Percentiles rank a stretch among this genome's conserved stretches.
Evolutionary conservation across 2,113 vertebrate genomes (phyloP).

Genomic region (Hippocampus mohnikei): DNA sequence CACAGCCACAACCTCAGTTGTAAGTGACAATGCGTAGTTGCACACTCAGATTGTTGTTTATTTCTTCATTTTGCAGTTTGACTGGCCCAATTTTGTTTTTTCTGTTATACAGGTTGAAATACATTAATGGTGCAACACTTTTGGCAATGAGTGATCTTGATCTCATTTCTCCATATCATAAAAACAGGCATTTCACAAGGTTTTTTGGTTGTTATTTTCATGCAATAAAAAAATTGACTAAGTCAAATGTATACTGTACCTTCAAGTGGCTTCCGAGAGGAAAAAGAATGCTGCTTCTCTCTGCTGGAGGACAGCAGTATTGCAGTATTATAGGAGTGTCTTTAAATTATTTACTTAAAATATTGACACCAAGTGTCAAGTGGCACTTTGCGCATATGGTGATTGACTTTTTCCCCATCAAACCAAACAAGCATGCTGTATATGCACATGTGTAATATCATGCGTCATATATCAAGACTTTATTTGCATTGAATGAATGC

Average conservation of each 20-base stretch:
- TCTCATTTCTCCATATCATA: too few relatives aligned
- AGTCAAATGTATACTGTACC: conserved; percentile 13
- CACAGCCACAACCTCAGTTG: too few relatives aligned
- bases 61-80: too few relatives aligned
- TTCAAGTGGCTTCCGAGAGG: background rate
- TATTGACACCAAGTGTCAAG: too few relatives aligned
- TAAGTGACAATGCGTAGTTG: too few relatives aligned
- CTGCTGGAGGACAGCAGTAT: conserved; percentile 41
- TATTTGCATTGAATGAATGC: background rate
- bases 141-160: too few relatives aligned
- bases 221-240: background rate
- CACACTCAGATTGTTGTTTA: background rate
- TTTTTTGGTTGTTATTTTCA: background rate
- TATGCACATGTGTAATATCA: background rate
- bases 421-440: background rate
- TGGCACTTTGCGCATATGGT: background rate
- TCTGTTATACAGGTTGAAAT: too few relatives aligned
- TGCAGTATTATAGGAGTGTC: conserved; percentile 16
- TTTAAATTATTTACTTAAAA: too few relatives aligned
- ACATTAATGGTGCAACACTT: too few relatives aligned
- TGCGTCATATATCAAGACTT: background rate
- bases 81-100: too few relatives aligned
- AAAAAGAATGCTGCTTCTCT: conserved; percentile 41
- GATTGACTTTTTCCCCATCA: background rate
- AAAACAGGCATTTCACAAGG: too few relatives aligned